Base-by-base conservation (phyloP, 2,888 invertebrate genomes). In the Euplagia quadripunctaria region DNA sequence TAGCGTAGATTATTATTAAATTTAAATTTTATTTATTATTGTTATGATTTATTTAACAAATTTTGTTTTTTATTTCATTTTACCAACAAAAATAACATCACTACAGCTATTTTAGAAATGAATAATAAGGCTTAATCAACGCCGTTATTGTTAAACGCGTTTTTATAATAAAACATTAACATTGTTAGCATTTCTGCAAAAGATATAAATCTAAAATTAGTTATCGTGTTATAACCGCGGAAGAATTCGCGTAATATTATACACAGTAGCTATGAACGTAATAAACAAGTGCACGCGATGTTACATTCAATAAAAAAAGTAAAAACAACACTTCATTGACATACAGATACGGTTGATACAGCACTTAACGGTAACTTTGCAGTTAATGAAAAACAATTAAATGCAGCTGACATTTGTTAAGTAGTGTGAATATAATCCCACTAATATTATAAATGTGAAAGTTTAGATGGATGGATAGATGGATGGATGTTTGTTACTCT, bases 201-300 rank as follows among this genome's bases (percentile, higher is more conserved):
- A 78, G 66, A 76, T 69, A 76, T 76, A 81, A 20, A 77, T 71
- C 77, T 70, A 71, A 81, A 75, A 83, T 72, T 68, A 73, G 71
- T 75, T 75, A 77, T 79, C 84, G 79, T 78, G 81, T 79, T 79
- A 72, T 76, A 80, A 64, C 66, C 64, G 65, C 84, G 85, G 84
- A 85, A 85, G 77, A 76, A 31, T 70, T 58, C 74, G 64, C 63
- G 77, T 79, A 80, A 82, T 75, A 70, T 71, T 74, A 82, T 73
- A 78, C 77, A 73, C 64, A 74, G 64, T 71, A 66, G 69, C 74
- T 58, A 78, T 70, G 82, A 80, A 83, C 80, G 77, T 82, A 82
- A 82, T 68, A 77, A 67, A 82, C 70, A 76, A 65, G 68, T 80
- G 79, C 85, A 85, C 85, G 85, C 86, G 79, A 86, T 82, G 66